phyloP scores from a whole-genome alignment of 2,888 invertebrate genomes.

The Chaetogeoica ovagalla region DNA sequence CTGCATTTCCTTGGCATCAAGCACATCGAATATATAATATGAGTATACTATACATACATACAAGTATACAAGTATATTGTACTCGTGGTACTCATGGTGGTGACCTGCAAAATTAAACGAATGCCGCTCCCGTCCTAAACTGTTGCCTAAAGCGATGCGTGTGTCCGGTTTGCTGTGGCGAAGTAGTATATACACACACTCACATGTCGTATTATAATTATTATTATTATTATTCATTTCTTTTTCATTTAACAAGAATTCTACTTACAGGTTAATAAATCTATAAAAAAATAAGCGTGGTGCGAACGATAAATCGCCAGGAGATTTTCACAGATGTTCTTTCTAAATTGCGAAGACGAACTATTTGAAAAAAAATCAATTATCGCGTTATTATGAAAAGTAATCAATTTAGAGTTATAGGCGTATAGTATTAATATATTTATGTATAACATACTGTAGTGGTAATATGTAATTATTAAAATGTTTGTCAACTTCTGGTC shows the following conservation, averaged over 20 bases:
- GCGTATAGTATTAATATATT: no score
- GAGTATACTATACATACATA: neutral
- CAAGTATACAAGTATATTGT: no score
- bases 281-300: neutral
- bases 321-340: constrained; percentile 20
- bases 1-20: neutral
- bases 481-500: no score
- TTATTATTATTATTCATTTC: constrained; percentile 28
- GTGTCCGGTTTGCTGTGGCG: constrained; percentile 7
- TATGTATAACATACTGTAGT: no score
- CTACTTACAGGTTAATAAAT: neutral
- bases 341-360: neutral
- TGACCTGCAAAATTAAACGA: constrained; percentile 33
- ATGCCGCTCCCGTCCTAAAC: constrained; percentile 20
- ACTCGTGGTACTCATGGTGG: neutral
- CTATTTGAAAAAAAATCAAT: neutral
- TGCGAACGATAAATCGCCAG: constrained; percentile 6
- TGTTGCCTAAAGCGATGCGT: constrained; percentile 34
- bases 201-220: no score
- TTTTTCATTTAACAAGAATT: constrained; percentile 23
- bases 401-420: no score
- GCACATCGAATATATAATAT: neutral
- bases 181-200: neutral
- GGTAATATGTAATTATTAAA: no score
- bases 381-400: no score